phyloP scores from a whole-genome alignment of 2,888 invertebrate genomes.

The Dinocampus coccinellae region DNA sequence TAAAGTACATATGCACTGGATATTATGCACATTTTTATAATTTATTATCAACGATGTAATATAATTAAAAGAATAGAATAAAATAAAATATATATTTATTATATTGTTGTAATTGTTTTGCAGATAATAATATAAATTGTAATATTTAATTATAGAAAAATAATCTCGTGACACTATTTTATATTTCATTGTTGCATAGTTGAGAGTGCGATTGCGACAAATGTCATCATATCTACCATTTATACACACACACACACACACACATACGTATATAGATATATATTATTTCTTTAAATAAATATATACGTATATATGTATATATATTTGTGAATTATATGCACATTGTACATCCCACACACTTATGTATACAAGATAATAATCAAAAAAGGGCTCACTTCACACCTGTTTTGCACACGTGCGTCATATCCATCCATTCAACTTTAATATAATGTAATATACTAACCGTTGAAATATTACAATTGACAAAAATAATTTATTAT shows the following conservation, averaged over 20 bases:
- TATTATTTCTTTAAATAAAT: too few species aligned
- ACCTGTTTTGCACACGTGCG: background rate
- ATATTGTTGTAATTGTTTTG: too few species aligned
- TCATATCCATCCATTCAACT: background rate
- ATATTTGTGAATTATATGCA: background rate
- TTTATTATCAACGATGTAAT: too few species aligned
- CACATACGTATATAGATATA: too few species aligned
- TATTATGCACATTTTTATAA: background rate
- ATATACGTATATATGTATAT: background rate
- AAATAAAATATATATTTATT: too few species aligned
- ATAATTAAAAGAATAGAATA: too few species aligned
- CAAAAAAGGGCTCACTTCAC: background rate
- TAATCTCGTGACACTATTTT: background rate
- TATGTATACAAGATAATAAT: background rate
- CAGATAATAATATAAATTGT: background rate
- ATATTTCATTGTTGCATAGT: background rate
- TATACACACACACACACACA: too few species aligned
- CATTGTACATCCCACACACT: background rate
- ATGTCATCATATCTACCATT: too few species aligned
- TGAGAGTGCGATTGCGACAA: background rate
- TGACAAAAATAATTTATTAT: too few species aligned
- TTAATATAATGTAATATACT: too few species aligned
- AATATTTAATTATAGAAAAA: background rate
- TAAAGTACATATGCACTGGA: background rate
- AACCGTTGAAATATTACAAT: too few species aligned